phyloP scores from a whole-genome alignment of 2,113 vertebrate species.

The Glaucomys volans region DNA sequence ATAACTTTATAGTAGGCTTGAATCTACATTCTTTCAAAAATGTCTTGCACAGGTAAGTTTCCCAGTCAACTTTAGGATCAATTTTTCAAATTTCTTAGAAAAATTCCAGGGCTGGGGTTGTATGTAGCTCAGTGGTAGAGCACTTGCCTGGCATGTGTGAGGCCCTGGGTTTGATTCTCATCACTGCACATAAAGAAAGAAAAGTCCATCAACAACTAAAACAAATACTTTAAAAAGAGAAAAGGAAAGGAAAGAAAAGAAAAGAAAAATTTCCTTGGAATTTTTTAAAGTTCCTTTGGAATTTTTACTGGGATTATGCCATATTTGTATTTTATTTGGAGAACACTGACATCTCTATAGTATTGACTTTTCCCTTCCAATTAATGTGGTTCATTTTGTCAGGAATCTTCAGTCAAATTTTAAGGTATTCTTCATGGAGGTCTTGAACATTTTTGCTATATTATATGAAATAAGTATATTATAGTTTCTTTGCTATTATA shows the following conservation, averaged over 20 bases:
- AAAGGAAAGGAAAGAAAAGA: too few relatives aligned
- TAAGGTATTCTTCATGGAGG: background rate
- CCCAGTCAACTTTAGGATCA: background rate
- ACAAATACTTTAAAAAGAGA: too few relatives aligned
- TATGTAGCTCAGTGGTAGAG: too few relatives aligned
- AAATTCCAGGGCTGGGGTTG: background rate
- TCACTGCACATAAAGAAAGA: too few relatives aligned
- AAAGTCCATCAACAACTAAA: too few relatives aligned
- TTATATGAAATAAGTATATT: background rate
- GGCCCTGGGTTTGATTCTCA: too few relatives aligned
- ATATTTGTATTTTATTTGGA: background rate
- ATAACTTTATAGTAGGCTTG: background rate
- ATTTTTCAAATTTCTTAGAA: slow-evolving; percentile 8
- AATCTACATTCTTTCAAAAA: slow-evolving; percentile 28
- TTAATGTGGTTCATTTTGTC: background rate
- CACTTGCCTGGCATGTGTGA: too few relatives aligned
- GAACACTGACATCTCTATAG: background rate
- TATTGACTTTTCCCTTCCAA: background rate
- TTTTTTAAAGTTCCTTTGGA: background rate
- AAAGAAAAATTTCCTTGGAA: too few relatives aligned
- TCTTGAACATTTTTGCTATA: background rate
- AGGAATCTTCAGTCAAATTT: background rate
- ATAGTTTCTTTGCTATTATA: slow-evolving; percentile 2
- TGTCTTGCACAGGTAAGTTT: background rate
- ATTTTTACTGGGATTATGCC: background rate